phyloP scores from a whole-genome alignment of 1,140 invertebrate species.

The Drosophila insularis region DNA sequence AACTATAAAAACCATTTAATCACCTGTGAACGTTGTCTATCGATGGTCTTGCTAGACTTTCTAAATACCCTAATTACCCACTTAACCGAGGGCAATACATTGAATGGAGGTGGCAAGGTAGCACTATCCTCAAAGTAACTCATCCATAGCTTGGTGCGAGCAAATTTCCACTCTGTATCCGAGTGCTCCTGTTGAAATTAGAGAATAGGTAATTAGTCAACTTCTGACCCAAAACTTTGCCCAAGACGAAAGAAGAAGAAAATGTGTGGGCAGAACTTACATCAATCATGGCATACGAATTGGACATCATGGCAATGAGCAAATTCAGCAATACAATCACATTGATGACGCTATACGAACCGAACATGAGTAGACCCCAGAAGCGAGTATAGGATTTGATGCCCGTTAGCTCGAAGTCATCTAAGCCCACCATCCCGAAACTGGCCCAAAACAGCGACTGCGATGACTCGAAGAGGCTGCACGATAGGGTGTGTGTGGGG shows the following conservation, averaged over 20 bases:
- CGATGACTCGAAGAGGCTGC: conserved; percentile 93
- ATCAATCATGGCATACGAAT: conserved; percentile 91
- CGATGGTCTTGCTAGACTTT: conserved; percentile 78
- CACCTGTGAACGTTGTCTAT: conserved; percentile 82
- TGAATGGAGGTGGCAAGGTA: conserved; percentile 93
- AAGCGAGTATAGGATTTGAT: conserved; percentile 91
- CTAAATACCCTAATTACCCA: conserved; percentile 83
- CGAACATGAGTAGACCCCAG: conserved; percentile 92
- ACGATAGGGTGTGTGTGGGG: no score
- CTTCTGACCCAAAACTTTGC: no score
- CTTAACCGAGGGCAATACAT: conserved; percentile 90
- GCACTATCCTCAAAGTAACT: conserved; percentile 94
- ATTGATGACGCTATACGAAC: conserved; percentile 92
- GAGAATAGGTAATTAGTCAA: conserved; percentile 10
- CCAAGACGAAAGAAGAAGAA: no score
- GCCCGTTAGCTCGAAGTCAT: conserved; percentile 89
- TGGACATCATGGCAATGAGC: conserved; percentile 96
- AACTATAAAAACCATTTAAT: neutral
- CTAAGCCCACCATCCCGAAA: conserved; percentile 92
- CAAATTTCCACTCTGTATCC: conserved; percentile 96
- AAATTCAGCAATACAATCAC: conserved; percentile 93
- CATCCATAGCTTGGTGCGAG: conserved; percentile 93
- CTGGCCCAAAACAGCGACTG: conserved; percentile 96
- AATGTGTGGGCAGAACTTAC: conserved; percentile 67
- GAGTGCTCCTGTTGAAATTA: conserved; percentile 87